phyloP scores from a whole-genome alignment of 2,797 vertebrate genomes.

The Myotis daubentonii region DNA sequence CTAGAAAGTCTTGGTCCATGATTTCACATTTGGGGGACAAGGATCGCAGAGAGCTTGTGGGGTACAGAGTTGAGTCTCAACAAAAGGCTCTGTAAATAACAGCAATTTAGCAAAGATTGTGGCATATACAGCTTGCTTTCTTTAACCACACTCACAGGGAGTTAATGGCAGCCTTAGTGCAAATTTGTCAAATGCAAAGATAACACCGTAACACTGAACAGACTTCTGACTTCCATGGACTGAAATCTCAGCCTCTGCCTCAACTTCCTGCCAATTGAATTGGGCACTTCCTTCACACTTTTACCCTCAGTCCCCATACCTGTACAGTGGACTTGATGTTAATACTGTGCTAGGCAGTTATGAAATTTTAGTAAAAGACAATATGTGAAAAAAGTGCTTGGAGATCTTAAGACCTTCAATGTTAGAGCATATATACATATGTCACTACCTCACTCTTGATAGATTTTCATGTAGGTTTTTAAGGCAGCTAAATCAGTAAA shows the following conservation, averaged over 20 bases:
- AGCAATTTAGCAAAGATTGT: background rate
- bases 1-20: background rate
- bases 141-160: background rate
- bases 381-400: background rate
- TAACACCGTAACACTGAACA: background rate
- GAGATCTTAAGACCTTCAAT: background rate
- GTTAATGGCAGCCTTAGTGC: background rate
- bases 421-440: conserved; percentile 27
- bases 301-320: background rate
- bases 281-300: too few relatives aligned
- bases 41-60: background rate
- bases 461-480: conserved; percentile 2
- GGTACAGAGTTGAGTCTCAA: background rate
- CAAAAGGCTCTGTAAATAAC: background rate
- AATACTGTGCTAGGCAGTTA: background rate
- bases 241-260: background rate
- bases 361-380: conserved; percentile 1
- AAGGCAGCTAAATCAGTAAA: background rate
- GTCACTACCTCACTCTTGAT: background rate
- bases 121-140: background rate
- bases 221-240: background rate
- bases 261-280: background rate
- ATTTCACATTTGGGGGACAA: background rate
- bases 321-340: background rate
- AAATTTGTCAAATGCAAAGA: conserved; percentile 12